Percentiles rank a stretch among this genome's conserved stretches.
phyloP scores from a whole-genome alignment of 2,888 invertebrate species.

The Laspeyria flexula region DNA sequence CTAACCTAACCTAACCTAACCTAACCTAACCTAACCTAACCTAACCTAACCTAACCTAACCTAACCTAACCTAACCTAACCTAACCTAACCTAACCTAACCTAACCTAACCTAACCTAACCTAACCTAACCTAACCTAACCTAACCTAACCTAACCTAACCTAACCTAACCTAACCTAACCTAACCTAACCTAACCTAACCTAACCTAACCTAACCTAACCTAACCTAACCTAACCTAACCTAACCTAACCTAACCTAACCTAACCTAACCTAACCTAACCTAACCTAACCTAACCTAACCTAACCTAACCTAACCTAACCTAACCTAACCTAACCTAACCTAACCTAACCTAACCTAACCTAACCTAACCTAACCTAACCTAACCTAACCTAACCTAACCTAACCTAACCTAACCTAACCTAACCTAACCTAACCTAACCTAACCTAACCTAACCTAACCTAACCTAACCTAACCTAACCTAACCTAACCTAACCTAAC shows the following conservation, averaged over 20 bases:
- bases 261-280: constrained; percentile 25
- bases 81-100: constrained; percentile 31
- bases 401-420: constrained; percentile 33
- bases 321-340: constrained; percentile 31
- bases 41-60: constrained; percentile 28
- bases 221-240: constrained; percentile 26
- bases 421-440: constrained; percentile 26
- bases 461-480: constrained; percentile 8
- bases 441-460: constrained; percentile 8
- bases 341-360: constrained; percentile 34
- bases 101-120: constrained; percentile 25
- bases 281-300: constrained; percentile 25
- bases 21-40: constrained; percentile 28
- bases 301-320: constrained; percentile 30
- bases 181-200: constrained; percentile 31
- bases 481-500: constrained; percentile 8
- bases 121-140: constrained; percentile 25
- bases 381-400: constrained; percentile 37
- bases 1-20: constrained; percentile 26
- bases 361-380: constrained; percentile 33
- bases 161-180: constrained; percentile 33
- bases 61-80: constrained; percentile 34
- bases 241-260: constrained; percentile 27
- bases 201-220: constrained; percentile 30
- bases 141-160: constrained; percentile 27